phyloP scores from a whole-genome alignment of 2,888 invertebrate genomes.

The Drosophila kanekoi region DNA sequence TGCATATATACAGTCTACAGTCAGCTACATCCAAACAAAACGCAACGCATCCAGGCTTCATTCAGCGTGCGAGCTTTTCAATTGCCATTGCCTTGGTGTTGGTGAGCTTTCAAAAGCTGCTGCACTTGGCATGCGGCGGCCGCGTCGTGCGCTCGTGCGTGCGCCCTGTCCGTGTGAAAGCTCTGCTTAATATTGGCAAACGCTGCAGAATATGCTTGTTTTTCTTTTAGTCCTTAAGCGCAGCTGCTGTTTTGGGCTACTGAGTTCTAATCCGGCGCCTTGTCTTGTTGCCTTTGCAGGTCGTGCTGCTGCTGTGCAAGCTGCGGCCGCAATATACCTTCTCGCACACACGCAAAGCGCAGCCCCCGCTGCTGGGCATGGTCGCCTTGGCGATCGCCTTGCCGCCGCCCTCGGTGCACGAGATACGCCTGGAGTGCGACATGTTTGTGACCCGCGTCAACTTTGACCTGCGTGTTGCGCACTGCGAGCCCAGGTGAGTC shows the following conservation, averaged over 20 bases:
- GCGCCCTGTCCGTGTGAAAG: slow-evolving; percentile 14
- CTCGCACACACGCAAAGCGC: slow-evolving; percentile 94
- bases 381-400: slow-evolving; percentile 97
- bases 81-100: slow-evolving; percentile 5
- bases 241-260: neutral
- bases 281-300: slow-evolving; percentile 86
- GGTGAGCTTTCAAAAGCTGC: slow-evolving; percentile 23
- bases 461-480: slow-evolving; percentile 98
- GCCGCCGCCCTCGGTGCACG: slow-evolving; percentile 98
- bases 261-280: slow-evolving; percentile 3
- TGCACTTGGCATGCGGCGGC: neutral
- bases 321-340: slow-evolving; percentile 97
- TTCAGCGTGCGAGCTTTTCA: neutral
- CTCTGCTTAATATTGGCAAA: slow-evolving; percentile 25
- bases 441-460: slow-evolving; percentile 98
- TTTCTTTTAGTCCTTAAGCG: slow-evolving; percentile 3
- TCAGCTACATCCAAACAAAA: neutral
- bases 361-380: slow-evolving; percentile 95
- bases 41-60: neutral
- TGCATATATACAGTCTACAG: neutral
- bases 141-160: neutral
- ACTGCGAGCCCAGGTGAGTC: slow-evolving; percentile 97
- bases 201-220: slow-evolving; percentile 4
- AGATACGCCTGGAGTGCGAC: slow-evolving; percentile 96
- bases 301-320: slow-evolving; percentile 95